phyloP scores from a whole-genome alignment of 1,140 invertebrate genomes.

The Ostrea denselamellosa region DNA sequence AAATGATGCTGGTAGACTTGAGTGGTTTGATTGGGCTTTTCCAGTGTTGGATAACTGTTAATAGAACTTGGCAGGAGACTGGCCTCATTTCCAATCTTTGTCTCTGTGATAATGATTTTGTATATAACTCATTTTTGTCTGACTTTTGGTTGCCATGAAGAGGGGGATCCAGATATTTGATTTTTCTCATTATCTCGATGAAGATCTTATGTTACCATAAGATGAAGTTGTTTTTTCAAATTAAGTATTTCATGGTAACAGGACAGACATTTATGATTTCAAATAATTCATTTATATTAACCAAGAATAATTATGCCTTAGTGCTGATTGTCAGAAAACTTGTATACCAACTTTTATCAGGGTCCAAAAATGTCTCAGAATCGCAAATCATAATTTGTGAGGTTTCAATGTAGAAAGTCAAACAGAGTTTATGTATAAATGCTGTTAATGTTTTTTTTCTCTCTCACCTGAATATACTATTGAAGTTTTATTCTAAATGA shows the following conservation, averaged over 20 bases:
- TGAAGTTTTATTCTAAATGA: slow-evolving; percentile 23
- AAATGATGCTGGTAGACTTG: background rate
- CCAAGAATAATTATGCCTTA: slow-evolving; percentile 40
- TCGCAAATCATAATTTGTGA: slow-evolving; percentile 28
- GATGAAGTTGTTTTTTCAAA: background rate
- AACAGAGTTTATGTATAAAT: slow-evolving; percentile 38
- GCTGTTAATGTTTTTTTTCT: slow-evolving; percentile 37
- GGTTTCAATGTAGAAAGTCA: slow-evolving; percentile 32
- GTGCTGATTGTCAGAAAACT: slow-evolving; percentile 33
- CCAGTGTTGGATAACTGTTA: background rate
- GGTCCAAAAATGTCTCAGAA: slow-evolving; percentile 42
- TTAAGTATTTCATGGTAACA: slow-evolving; percentile 19
- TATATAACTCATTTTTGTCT: slow-evolving; percentile 29
- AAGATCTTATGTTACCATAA: background rate
- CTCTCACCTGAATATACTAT: slow-evolving; percentile 26
- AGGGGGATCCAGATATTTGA: background rate
- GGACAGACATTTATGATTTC: slow-evolving; percentile 27
- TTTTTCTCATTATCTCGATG: background rate
- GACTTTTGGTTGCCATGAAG: slow-evolving; percentile 21
- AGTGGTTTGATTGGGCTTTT: background rate
- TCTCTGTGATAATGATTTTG: slow-evolving; percentile 17
- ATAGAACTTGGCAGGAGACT: background rate
- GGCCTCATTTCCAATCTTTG: slow-evolving; percentile 17
- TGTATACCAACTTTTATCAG: slow-evolving; percentile 38
- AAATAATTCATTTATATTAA: slow-evolving; percentile 38